A percentile compares a stretch with the other conserved stretches of the same genome.
phyloP scores from a whole-genome alignment of 2,888 invertebrate species.

The Pyrochroa serraticornis region DNA sequence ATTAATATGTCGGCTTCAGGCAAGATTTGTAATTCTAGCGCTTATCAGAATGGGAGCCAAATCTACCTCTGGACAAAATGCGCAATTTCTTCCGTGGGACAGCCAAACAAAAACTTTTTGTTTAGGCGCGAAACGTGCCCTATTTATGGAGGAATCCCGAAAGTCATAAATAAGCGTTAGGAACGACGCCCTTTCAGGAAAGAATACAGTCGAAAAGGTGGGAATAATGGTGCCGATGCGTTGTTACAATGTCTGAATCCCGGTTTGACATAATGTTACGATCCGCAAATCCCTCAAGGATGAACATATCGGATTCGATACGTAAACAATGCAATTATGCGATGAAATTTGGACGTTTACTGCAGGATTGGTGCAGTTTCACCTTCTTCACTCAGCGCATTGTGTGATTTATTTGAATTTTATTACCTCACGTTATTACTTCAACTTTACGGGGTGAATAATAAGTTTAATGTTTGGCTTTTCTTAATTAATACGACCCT shows the following conservation, averaged over 20 bases:
- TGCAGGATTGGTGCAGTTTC: no score
- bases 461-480: conserved; percentile 12
- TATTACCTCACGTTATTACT: conserved; percentile 11
- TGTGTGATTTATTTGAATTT: background rate
- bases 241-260: conserved; percentile 3
- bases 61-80: no score
- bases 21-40: no score
- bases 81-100: no score
- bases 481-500: conserved; percentile 12
- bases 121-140: conserved; percentile 14
- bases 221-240: conserved; percentile 5
- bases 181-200: conserved; percentile 16
- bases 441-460: conserved; percentile 12
- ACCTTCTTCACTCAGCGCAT: no score
- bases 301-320: no score
- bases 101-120: no score
- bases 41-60: no score
- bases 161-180: conserved; percentile 24
- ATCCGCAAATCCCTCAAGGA: conserved; percentile 4
- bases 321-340: background rate
- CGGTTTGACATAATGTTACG: conserved; percentile 6
- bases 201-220: conserved; percentile 18
- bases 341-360: background rate
- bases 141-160: conserved; percentile 17
- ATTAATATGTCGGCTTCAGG: no score